These are phyloP conservation scores for Steinernema khuongi DNA, from an alignment of 1,140 invertebrate species.

Conservation along the genomic window DNA sequence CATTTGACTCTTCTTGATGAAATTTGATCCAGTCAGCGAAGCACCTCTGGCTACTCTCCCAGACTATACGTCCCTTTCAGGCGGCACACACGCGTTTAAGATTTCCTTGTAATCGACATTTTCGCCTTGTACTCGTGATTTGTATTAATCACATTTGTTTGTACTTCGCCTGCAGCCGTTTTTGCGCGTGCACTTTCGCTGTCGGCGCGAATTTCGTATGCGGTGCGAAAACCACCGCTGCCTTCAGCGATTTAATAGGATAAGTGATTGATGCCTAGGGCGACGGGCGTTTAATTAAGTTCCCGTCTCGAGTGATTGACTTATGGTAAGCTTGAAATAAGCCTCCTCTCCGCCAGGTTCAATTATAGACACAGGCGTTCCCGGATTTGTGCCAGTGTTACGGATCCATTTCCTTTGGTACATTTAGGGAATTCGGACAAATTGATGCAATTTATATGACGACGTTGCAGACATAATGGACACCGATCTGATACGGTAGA, in stretches of 20 bases:
- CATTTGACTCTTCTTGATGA: slow-evolving; percentile 15
- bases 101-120: slow-evolving; percentile 10
- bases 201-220: neutral
- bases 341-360: neutral
- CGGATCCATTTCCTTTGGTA: neutral
- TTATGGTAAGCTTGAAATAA: neutral
- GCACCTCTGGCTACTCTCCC: slow-evolving; percentile 8
- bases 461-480: slow-evolving; percentile 5
- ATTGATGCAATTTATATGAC: slow-evolving; percentile 14
- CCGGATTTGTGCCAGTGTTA: neutral
- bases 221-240: neutral
- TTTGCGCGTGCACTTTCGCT: neutral
- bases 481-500: slow-evolving; percentile 5
- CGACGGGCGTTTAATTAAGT: neutral
- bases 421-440: neutral
- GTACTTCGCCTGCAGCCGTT: neutral
- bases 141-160: neutral
- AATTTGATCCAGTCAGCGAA: slow-evolving; percentile 10
- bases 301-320: neutral
- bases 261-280: slow-evolving; percentile 2
- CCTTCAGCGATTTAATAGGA: neutral
- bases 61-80: slow-evolving; percentile 5
- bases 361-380: neutral
- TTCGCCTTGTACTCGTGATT: neutral
- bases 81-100: slow-evolving; percentile 12